phyloP scores from a whole-genome alignment of 2,113 vertebrate species.

The Bos javanicus region DNA sequence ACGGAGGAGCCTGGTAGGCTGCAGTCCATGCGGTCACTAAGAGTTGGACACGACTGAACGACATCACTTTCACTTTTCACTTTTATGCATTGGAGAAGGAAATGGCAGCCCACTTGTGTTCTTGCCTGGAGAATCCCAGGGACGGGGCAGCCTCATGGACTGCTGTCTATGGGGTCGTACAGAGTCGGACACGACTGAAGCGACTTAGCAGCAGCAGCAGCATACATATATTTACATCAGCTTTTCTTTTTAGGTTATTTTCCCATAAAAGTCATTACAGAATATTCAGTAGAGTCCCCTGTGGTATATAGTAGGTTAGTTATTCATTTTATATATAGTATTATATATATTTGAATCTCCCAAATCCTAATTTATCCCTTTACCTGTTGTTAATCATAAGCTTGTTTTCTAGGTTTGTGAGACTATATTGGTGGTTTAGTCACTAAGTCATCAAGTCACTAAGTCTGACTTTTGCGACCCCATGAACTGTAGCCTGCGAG shows the following conservation, averaged over 20 bases:
- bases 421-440: background rate
- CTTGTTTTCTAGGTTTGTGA: background rate
- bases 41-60: too few species aligned
- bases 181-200: too few species aligned
- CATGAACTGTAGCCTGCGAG: background rate
- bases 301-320: background rate
- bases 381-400: background rate
- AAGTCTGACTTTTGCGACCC: background rate
- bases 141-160: too few species aligned
- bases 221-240: too few species aligned
- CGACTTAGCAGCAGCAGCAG: too few species aligned
- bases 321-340: background rate
- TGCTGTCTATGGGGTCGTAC: too few species aligned
- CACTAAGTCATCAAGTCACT: background rate
- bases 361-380: background rate
- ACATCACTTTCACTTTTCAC: too few species aligned
- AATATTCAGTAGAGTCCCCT: background rate
- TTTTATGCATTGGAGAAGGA: too few species aligned
- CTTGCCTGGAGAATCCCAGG: too few species aligned
- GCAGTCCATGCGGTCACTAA: too few species aligned
- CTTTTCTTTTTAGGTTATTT: background rate
- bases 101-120: too few species aligned
- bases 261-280: background rate
- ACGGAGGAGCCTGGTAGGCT: too few species aligned
- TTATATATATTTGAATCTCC: background rate